Base-by-base conservation (phyloP, 2,113 vertebrate species). In the Gorilla gorilla region DNA sequence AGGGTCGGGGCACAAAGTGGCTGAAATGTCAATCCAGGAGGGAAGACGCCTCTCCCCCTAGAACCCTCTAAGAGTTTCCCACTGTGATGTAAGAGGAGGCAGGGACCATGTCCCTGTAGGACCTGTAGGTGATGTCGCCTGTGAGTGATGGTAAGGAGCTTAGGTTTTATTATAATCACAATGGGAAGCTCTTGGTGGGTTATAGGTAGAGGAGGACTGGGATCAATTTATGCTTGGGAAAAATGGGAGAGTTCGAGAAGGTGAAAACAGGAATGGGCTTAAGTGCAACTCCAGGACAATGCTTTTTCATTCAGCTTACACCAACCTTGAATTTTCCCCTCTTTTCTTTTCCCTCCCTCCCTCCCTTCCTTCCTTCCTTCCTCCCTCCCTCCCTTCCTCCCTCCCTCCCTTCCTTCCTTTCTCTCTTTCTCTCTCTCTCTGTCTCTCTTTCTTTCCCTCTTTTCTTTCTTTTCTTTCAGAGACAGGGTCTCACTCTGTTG, bases 331-430 rank as follows among this genome's bases (percentile, higher is more conserved):
- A 64, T 30, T 30, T 30, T 64, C 27, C 27, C 10, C 23, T 30
- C 27, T 32, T 64, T 64, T 64, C 27, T 64, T 64, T 64, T 55
- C 18, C 2, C 52, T 55, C 2, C 2, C 52, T 20, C 0, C 52
- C 52, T 55, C 0, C 52, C 6, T 55, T 0, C 52, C 17, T 18
- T 0, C 17, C 52, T 18, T 0, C 52, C 6, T 18, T 0, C 52
- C 52, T 52, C 0, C 52, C 52, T 55, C 0, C 52, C 17, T 52
- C 0, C 50, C 50, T 52, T 1, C 14, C 50, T 55, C 0, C 52
- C 52, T 55, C 0, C 52, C 17, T 55, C 0, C 52, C 5, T 55
- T 2, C 52, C 16, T 52, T 1, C 16, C 16, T 45, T 45, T 9
- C 45, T 45, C 13, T 14, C 48, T 14, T 1, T 50, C 48, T 50